These are phyloP conservation scores for Dryobota labecula DNA, from an alignment of 2,888 invertebrate genomes.

Conservation along the genomic window DNA sequence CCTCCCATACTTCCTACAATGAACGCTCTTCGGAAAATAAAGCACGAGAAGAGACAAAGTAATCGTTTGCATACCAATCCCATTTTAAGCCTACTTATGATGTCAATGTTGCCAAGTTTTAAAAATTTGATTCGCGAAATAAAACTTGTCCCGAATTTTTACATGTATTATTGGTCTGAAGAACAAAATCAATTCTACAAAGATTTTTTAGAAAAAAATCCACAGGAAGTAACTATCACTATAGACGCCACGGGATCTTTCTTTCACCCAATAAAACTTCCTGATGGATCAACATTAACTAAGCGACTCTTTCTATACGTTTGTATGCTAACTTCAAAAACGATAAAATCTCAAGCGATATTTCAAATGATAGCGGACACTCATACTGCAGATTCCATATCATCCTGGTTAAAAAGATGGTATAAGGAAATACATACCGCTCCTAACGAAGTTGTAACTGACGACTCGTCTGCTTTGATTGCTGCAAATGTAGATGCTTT, in stretches of 20 bases:
- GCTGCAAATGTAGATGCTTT: conserved; percentile 38
- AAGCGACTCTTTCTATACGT: conserved; percentile 35
- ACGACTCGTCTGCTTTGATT: conserved; percentile 40
- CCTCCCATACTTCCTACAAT: conserved; percentile 28
- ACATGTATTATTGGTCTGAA: conserved; percentile 33
- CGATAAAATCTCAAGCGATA: conserved; percentile 37
- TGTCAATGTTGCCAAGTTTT: conserved; percentile 29
- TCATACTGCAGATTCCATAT: conserved; percentile 42
- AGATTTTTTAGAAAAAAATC: conserved; percentile 27
- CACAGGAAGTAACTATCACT: conserved; percentile 33
- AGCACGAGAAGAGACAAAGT: conserved; percentile 34
- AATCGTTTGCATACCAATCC: conserved; percentile 25
- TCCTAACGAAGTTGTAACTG: conserved; percentile 41
- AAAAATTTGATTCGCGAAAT: conserved; percentile 32
- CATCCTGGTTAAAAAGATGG: conserved; percentile 42
- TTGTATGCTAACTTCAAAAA: conserved; percentile 31
- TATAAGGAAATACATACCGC: conserved; percentile 32
- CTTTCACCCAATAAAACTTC: conserved; percentile 36
- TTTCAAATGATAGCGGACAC: conserved; percentile 36
- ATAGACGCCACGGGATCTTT: conserved; percentile 41
- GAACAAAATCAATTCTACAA: conserved; percentile 35
- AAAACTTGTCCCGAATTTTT: conserved; percentile 23
- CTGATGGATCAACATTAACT: conserved; percentile 35
- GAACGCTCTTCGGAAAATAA: conserved; percentile 26
- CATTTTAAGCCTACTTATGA: conserved; percentile 31